phyloP scores from a whole-genome alignment of 2,888 invertebrate species.

The Pachliopta kotzebuea region DNA sequence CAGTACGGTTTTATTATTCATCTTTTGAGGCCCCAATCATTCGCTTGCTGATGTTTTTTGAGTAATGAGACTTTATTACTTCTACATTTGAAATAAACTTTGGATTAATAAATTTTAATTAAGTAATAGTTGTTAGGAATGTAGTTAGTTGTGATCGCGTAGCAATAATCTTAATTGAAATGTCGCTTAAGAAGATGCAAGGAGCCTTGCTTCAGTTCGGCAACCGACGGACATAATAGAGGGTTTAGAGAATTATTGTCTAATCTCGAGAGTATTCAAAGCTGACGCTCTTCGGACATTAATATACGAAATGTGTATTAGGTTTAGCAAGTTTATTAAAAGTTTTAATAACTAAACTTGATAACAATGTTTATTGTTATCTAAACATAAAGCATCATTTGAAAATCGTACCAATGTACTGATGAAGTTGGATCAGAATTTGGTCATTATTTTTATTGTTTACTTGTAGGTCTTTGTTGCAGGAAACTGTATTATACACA shows the following conservation, averaged over 20 bases:
- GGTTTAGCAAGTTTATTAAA: neutral
- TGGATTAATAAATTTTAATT: no score
- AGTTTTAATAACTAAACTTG: no score
- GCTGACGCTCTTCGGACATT: constrained; percentile 40
- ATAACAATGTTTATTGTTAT: no score
- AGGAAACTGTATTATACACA: no score
- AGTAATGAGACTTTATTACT: constrained; percentile 30
- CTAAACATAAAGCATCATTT: no score
- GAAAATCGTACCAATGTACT: no score
- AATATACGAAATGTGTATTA: constrained; percentile 30
- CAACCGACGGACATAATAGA: constrained; percentile 73
- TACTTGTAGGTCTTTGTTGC: no score
- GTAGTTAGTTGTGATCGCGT: constrained; percentile 25
- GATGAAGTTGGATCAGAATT: no score
- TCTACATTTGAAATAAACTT: neutral
- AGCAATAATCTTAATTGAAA: constrained; percentile 76
- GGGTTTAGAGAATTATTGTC: constrained; percentile 74
- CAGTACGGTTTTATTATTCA: constrained; percentile 66
- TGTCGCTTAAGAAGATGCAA: constrained; percentile 57
- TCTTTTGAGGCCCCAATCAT: constrained; percentile 50
- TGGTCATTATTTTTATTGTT: no score
- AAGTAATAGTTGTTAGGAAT: no score
- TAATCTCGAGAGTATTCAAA: constrained; percentile 68
- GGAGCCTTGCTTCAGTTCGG: constrained; percentile 57
- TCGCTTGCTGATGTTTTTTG: constrained; percentile 43